Evolutionary conservation across 2,797 vertebrate species (phyloP), one percentile per base, ranked within the genome.

Genomic region (Lagocephalus sceleratus): DNA sequence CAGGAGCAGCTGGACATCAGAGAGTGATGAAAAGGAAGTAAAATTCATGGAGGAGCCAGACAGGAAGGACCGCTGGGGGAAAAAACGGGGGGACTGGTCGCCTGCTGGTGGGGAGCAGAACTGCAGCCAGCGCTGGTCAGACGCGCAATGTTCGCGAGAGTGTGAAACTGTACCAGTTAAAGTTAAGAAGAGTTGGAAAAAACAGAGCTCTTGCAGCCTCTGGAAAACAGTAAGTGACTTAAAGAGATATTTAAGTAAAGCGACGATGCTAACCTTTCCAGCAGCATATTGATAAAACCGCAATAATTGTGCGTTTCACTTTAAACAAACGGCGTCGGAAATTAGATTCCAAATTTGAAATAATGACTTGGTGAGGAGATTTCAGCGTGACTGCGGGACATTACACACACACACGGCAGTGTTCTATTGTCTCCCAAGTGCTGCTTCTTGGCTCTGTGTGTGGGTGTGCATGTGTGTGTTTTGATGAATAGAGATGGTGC

Each of bases 1-100:
- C 94, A 95, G 93, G 92, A 94, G 92, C 95, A 96, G 94, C 95
- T 95, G 94, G 93, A 94, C 93, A 94, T 94, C 92, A 91, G 87
- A 89, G 88, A 91, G 92, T 92, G 93, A 93, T 93, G 91, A 94
- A 95, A 95, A 93, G 94, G 91, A 93, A 92, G 73, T 91, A 88
- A 92, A 94, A 95, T 93, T 94, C 93, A 94, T 93, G 90, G 92
- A 88, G 89, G 91, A 88, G 85, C 86, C 89, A 92, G 93, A 90
- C 91, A 90, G 91, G 91, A 84, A 63, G 83, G 86, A 87, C 91
- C 87, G 73, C 69, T 85, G 90, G 91, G 92, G 91, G 55, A 59
- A 60, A 66, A 57, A 64, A 45, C 32, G 17, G 25, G 68, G 54
- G 73, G 63, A 82, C 71, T 48, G 80, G 87, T 87, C 87, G 86